phyloP scores from a whole-genome alignment of 1,140 invertebrate species.

The Brachionus paranguensis region DNA sequence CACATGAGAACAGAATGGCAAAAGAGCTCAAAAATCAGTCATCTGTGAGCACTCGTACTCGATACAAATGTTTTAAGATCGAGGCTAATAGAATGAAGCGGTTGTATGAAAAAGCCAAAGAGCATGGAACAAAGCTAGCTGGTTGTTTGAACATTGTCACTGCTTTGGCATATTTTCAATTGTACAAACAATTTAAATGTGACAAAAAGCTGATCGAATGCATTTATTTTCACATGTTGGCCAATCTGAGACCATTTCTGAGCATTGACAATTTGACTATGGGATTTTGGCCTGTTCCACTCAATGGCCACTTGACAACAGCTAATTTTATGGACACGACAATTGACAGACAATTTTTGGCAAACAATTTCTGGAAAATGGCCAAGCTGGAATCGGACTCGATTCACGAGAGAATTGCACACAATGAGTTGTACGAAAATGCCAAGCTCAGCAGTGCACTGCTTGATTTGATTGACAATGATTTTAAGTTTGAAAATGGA shows the following conservation, averaged over 20 bases:
- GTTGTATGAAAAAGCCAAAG: neutral
- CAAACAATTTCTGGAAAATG: neutral
- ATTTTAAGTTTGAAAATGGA: slow-evolving; percentile 7
- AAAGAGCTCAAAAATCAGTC: neutral
- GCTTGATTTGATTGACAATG: neutral
- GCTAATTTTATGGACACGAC: neutral
- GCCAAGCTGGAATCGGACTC: neutral
- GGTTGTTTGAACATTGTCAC: neutral
- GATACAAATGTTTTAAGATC: neutral
- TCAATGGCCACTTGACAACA: neutral
- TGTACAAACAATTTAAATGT: slow-evolving; percentile 13
- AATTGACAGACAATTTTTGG: neutral
- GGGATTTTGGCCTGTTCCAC: neutral
- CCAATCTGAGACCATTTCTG: slow-evolving; percentile 5
- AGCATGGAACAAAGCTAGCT: neutral
- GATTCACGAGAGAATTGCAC: neutral
- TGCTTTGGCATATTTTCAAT: neutral
- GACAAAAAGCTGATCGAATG: neutral
- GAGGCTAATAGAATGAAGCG: neutral
- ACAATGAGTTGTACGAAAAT: neutral
- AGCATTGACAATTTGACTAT: slow-evolving; percentile 9
- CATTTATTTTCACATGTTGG: slow-evolving; percentile 16
- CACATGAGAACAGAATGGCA: neutral
- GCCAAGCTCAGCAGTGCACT: neutral
- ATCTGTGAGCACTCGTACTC: neutral